Evolutionary conservation across 2,113 vertebrate species (phyloP), one percentile per base, ranked within the genome.

Genomic region (Ptilonorhynchus violaceus): DNA sequence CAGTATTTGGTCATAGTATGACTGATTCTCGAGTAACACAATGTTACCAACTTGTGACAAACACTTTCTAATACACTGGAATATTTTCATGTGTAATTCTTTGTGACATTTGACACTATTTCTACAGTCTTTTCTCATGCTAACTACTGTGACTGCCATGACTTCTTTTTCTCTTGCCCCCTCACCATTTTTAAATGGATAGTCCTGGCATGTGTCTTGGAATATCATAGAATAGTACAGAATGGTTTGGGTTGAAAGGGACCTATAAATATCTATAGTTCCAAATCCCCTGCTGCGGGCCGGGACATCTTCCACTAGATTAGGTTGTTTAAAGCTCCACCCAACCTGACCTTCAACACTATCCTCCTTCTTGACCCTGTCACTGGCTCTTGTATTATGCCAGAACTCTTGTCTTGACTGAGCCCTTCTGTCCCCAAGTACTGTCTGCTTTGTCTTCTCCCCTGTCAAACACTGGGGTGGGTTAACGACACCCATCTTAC

Each of bases 1-100:
- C 9, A 67, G 19, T 35, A 52, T 60, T 44, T 50, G 25, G 8
- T 63, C 37, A 28, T 3, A 41, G 5, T 55, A 41, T 1, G 2
- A 47, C 6, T 78, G 56, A 62, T 63, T 16, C 2, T 84, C 1
- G 1, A 52, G 27, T 39, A 24, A 46, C 0, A 2, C 0, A 1
- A 6, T 62, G 30, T 35, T 76, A 35, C 23, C 13, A 11, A 23
- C 20, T 78, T 69, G 46, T 82, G 35, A 44, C 50, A 23, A 84
- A 89, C 30, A 3, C 23, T 25, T 80, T 90, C 28, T 46, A 33
- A 28, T 23, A 64, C 72, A 25, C 9, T 20, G 19, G 21, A 55
- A 64, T 60, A 82, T 83, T 76, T 93, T 31, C 46, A 20, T 47
- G 33, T 47, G 18, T n/a, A 58, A 28, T 23, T 46, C 17, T 63